Evolutionary conservation across 64 coral and sea anemone genomes (phyloP).

Genomic region (Dendrophyllia cribrosa): DNA sequence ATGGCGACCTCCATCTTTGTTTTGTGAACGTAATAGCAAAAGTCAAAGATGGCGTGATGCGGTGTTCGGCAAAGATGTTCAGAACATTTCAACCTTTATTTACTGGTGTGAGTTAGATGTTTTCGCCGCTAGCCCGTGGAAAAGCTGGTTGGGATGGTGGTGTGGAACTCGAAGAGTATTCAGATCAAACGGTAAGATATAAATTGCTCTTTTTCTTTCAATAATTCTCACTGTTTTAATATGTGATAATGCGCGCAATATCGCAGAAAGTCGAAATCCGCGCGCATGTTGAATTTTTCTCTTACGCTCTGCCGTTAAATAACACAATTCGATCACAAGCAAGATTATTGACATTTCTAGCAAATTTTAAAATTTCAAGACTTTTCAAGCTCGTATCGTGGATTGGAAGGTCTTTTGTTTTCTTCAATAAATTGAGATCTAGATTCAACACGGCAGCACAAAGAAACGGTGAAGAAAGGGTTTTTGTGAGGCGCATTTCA

Average conservation of each 20-base stretch:
- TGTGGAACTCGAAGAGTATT: slow-evolving; percentile 26
- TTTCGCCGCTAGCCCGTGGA: slow-evolving; percentile 67
- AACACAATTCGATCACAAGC: not conserved
- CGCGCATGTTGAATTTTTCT: not conserved
- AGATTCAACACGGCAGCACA: not conserved
- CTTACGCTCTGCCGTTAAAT: too few relatives aligned
- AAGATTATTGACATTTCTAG: not conserved
- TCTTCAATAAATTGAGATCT: not conserved
- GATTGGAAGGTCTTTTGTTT: not conserved
- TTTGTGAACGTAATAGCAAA: not conserved
- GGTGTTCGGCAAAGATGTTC: not conserved
- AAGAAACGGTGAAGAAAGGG: not conserved
- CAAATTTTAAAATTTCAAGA: not conserved
- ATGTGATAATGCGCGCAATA: not conserved
- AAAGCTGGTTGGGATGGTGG: slow-evolving; percentile 62
- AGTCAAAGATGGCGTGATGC: slow-evolving; percentile 36
- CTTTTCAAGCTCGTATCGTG: not conserved
- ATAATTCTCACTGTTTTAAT: not conserved
- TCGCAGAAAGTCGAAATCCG: not conserved
- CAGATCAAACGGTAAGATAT: slow-evolving; percentile 21
- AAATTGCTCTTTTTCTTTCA: slow-evolving; percentile 45
- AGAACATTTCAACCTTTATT: not conserved
- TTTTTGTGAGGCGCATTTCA: too few relatives aligned
- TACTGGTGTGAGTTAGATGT: slow-evolving; percentile 17
- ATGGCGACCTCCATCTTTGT: slow-evolving; percentile 35